phyloP scores from a whole-genome alignment of 2,113 vertebrate genomes.

The Clinocottus analis region DNA sequence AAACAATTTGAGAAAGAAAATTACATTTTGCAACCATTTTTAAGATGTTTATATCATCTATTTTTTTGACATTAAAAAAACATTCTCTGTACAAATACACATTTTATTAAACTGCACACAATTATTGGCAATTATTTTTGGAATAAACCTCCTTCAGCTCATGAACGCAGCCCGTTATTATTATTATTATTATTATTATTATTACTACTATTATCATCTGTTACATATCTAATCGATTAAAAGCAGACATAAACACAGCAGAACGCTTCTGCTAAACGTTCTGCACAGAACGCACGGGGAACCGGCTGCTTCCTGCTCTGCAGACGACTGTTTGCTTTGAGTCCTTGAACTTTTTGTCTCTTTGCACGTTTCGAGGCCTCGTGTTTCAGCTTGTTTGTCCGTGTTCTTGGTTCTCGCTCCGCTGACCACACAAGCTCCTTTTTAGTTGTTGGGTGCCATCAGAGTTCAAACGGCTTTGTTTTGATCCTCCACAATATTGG shows the following conservation, averaged over 20 bases:
- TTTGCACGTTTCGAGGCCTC: neutral
- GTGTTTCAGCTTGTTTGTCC: neutral
- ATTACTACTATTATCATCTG: neutral
- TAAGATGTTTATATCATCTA: neutral
- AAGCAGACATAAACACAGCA: neutral
- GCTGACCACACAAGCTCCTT: neutral
- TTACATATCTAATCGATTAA: neutral
- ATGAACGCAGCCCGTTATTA: too few relatives aligned
- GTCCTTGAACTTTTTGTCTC: neutral
- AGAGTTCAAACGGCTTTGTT: neutral
- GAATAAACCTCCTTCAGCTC: neutral
- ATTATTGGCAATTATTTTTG: neutral
- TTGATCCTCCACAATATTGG: neutral
- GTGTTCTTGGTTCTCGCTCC: neutral
- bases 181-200: too few relatives aligned
- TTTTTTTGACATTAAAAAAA: neutral
- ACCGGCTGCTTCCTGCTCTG: neutral
- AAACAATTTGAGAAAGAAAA: too few relatives aligned
- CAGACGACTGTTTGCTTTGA: neutral
- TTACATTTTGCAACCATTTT: too few relatives aligned
- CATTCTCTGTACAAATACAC: too few relatives aligned
- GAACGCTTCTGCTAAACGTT: neutral
- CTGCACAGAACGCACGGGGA: too few relatives aligned
- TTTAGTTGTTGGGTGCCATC: neutral
- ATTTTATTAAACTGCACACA: neutral